phyloP scores from a whole-genome alignment of 2,888 invertebrate species.

The Serripes groenlandicus region DNA sequence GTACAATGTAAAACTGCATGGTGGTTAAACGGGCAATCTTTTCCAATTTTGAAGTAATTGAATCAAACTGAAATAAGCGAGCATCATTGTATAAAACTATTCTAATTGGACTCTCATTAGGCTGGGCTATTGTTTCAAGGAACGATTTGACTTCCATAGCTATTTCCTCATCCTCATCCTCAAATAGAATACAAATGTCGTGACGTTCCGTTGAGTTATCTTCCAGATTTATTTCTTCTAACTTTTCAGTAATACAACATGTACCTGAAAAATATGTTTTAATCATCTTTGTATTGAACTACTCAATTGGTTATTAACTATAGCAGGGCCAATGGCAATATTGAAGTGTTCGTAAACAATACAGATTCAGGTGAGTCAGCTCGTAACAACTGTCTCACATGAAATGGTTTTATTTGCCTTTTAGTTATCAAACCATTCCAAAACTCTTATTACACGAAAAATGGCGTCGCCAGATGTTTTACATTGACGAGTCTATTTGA shows the following conservation, averaged over 20 bases:
- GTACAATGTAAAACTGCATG: slow-evolving; percentile 14
- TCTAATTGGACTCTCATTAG: background rate
- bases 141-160: background rate
- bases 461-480: no score
- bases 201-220: background rate
- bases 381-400: no score
- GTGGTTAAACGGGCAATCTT: background rate
- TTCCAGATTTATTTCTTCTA: background rate
- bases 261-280: background rate
- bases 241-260: background rate
- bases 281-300: no score
- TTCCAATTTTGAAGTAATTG: background rate
- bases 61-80: background rate
- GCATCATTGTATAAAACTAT: background rate
- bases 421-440: no score
- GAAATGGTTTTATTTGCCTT: no score
- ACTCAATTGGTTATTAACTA: no score
- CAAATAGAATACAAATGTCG: slow-evolving; percentile 7
- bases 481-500: no score
- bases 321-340: no score
- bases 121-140: background rate
- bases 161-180: background rate
- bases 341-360: no score
- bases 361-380: no score
- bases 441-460: no score